Evolutionary conservation across 2,113 vertebrate genomes (phyloP).

Genomic region (Copsychus sechellarum): DNA sequence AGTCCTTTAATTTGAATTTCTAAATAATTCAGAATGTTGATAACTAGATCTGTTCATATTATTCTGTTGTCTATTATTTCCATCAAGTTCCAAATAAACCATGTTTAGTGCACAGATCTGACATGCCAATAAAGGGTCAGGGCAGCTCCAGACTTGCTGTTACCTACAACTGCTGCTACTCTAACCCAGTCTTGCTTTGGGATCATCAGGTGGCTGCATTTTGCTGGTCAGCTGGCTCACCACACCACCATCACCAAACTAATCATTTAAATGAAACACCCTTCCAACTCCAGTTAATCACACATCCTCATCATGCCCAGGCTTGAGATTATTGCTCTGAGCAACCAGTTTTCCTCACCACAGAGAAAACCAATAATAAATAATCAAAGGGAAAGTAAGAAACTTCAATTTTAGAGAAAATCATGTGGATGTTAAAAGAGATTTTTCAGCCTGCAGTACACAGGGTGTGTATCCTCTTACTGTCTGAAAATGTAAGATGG

Average conservation of each 20-base stretch:
- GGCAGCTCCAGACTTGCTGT: not conserved
- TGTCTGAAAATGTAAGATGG: not conserved
- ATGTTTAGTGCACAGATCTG: not conserved
- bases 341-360: not conserved
- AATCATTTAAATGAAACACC: not conserved
- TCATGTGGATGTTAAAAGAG: not conserved
- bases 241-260: not conserved
- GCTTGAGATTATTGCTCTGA: not conserved
- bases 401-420: not conserved
- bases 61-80: not conserved
- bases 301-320: not conserved
- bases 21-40: not conserved
- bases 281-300: not conserved
- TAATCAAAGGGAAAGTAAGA: not conserved
- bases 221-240: not conserved
- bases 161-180: not conserved
- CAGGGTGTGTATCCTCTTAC: not conserved
- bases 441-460: not conserved
- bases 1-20: not conserved
- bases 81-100: not conserved
- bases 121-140: not conserved
- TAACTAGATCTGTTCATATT: not conserved
- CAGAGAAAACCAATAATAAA: not conserved
- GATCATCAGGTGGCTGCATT: not conserved
- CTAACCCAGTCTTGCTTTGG: not conserved